These are phyloP conservation scores for Malacoctenus gilli DNA, from an alignment of 2,797 vertebrate genomes.

Conservation along the genomic window DNA sequence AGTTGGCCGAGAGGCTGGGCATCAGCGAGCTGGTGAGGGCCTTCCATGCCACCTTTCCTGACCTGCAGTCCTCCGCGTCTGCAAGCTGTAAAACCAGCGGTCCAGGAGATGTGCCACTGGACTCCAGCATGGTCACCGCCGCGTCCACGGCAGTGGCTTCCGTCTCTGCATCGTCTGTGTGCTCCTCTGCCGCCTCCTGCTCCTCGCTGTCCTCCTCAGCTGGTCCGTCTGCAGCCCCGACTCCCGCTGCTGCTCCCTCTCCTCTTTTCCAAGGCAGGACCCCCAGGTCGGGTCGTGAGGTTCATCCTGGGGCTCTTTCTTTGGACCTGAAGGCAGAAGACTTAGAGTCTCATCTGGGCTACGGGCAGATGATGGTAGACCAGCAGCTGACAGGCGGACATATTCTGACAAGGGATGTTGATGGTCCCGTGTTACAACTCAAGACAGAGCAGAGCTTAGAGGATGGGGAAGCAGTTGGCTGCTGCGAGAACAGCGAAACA, in stretches of 20 bases:
- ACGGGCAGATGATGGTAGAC: conserved; percentile 55
- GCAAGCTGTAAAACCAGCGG: conserved; percentile 38
- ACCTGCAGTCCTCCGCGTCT: conserved; percentile 86
- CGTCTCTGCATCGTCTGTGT: conserved; percentile 56
- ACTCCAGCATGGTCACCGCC: conserved; percentile 31
- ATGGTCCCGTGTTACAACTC: conserved; percentile 80
- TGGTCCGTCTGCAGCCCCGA: conserved; percentile 70
- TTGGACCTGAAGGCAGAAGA: conserved; percentile 87
- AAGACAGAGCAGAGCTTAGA: conserved; percentile 85
- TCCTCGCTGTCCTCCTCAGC: conserved; percentile 80
- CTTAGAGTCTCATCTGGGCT: conserved; percentile 70
- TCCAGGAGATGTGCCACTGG: conserved; percentile 55
- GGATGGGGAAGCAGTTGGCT: not conserved
- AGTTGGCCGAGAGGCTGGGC: conserved; percentile 91
- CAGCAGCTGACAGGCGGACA: conserved; percentile 62
- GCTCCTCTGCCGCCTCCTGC: conserved; percentile 78
- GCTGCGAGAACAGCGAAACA: conserved; percentile 37
- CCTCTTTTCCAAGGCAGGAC: conserved; percentile 59
- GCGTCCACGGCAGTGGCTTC: conserved; percentile 18
- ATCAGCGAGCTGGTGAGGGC: conserved; percentile 89
- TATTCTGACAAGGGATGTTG: too few relatives aligned
- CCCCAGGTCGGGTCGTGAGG: not conserved
- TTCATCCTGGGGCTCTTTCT: conserved; percentile 24
- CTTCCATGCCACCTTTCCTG: conserved; percentile 93
- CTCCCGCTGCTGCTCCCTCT: conserved; percentile 65